phyloP scores from a whole-genome alignment of 2,888 invertebrate genomes.

The Stenchaetothrips biformis region DNA sequence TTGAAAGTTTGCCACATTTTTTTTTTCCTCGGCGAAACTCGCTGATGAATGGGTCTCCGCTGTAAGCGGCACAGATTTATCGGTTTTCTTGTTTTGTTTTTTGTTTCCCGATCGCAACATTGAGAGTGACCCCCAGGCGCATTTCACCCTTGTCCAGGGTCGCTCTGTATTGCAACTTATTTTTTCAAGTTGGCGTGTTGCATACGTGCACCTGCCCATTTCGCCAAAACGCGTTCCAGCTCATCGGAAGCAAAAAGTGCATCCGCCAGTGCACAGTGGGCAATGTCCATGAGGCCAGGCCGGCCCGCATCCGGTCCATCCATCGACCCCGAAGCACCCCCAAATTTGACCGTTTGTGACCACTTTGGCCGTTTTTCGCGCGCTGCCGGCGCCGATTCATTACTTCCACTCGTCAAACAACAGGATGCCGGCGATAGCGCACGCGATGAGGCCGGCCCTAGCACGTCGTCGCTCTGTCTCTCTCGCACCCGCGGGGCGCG shows the following conservation, averaged over 20 bases:
- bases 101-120: too few relatives aligned
- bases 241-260: too few relatives aligned
- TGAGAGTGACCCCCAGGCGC: too few relatives aligned
- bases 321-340: too few relatives aligned
- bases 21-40: not conserved
- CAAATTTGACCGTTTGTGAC: too few relatives aligned
- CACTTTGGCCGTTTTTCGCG: not conserved
- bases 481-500: too few relatives aligned
- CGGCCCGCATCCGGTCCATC: not conserved
- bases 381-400: not conserved
- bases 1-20: conserved; percentile 25
- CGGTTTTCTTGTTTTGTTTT: not conserved
- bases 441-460: conserved; percentile 9
- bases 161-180: too few relatives aligned
- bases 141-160: too few relatives aligned
- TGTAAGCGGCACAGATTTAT: not conserved
- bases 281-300: not conserved
- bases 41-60: conserved; percentile 13
- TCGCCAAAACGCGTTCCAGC: too few relatives aligned
- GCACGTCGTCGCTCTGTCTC: not conserved
- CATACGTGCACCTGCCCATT: too few relatives aligned
- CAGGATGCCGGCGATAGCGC: conserved; percentile 17
- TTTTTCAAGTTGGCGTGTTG: too few relatives aligned
- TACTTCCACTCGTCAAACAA: not conserved
- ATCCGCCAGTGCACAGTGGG: too few relatives aligned